Evolutionary conservation across 2,113 vertebrate genomes (phyloP).

Genomic region (Odocoileus virginianus): DNA sequence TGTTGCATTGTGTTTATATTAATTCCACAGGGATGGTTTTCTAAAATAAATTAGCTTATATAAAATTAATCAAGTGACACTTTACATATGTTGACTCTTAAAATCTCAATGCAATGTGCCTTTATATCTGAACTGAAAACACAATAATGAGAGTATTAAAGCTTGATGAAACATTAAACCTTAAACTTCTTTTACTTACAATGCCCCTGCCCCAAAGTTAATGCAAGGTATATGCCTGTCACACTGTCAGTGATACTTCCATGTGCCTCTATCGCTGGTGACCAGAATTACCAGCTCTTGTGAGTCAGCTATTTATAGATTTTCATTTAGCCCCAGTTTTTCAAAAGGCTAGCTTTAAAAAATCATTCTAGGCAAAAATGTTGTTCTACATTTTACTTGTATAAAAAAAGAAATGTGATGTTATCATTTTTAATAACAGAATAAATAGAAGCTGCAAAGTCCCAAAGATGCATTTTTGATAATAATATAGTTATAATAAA

Average conservation of each 20-base stretch:
- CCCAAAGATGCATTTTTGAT: constrained; percentile 10
- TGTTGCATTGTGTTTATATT: not conserved
- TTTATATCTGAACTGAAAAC: constrained; percentile 42
- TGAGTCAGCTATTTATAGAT: constrained; percentile 35
- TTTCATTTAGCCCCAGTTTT: constrained; percentile 18
- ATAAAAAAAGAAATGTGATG: constrained; percentile 1
- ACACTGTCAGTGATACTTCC: not conserved
- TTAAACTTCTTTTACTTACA: constrained; percentile 34
- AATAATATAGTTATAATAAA: constrained; percentile 29
- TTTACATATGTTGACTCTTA: constrained; percentile 68
- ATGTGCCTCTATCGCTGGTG: not conserved
- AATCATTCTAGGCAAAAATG: constrained; percentile 4
- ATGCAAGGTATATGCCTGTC: not conserved
- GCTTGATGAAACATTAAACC: constrained; percentile 59
- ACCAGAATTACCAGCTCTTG: not conserved
- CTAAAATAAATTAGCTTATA: not conserved
- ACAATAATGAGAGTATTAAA: constrained; percentile 68
- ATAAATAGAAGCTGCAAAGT: not conserved
- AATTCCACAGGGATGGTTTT: constrained; percentile 47
- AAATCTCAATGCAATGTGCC: constrained; percentile 53
- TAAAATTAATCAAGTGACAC: constrained; percentile 40
- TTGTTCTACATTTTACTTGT: constrained; percentile 30
- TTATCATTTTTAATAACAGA: constrained; percentile 35
- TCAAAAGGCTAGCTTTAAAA: constrained; percentile 50
- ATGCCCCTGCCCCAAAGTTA: not conserved